These are phyloP conservation scores for Anniella stebbinsi DNA, from an alignment of 2,797 vertebrate species.

Conservation along the genomic window DNA sequence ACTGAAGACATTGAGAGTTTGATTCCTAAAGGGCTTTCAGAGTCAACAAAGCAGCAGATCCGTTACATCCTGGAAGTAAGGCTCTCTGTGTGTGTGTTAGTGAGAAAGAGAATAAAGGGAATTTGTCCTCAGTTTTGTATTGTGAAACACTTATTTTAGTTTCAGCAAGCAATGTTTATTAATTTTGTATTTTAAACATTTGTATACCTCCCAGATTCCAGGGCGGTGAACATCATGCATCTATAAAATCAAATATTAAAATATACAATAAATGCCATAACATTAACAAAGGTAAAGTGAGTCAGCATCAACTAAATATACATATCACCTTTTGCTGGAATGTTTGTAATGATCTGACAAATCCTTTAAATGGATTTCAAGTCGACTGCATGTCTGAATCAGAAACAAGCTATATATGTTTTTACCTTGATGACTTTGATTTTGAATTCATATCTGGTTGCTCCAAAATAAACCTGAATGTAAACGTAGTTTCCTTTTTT, in stretches of 20 bases:
- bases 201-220: neutral
- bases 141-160: neutral
- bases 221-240: neutral
- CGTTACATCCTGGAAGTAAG: conserved; percentile 94
- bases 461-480: neutral
- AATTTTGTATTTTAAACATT: neutral
- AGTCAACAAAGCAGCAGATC: conserved; percentile 97
- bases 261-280: no score
- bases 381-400: fast-evolving
- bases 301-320: neutral
- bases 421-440: neutral
- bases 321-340: fast-evolving
- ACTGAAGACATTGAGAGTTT: conserved; percentile 89
- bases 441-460: conserved; percentile 26
- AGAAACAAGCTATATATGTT: conserved; percentile 10
- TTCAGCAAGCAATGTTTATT: neutral
- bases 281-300: no score
- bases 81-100: no score
- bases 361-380: neutral
- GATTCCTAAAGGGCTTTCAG: conserved; percentile 93
- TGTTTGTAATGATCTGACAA: no score
- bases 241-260: no score
- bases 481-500: conserved; percentile 6
- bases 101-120: neutral
- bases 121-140: neutral